Evolutionary conservation across 1,140 invertebrate species (phyloP).

Genomic region (Drosophila parvula): DNA sequence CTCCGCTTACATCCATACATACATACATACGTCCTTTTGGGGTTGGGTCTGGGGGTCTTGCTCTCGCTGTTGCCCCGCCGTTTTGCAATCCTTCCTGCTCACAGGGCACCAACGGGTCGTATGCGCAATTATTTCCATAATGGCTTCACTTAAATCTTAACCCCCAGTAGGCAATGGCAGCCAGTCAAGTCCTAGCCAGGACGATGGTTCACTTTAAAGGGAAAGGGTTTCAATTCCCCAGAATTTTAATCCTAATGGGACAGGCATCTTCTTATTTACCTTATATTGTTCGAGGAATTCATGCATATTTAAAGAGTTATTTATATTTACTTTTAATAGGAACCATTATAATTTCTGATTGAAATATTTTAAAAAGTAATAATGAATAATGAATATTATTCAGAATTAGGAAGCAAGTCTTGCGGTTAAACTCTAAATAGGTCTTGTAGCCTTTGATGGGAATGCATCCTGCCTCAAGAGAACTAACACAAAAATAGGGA

Average conservation of each 20-base stretch:
- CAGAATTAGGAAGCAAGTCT: no score
- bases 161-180: slow-evolving; percentile 18
- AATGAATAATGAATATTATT: no score
- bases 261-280: neutral
- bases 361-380: no score
- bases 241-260: neutral
- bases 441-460: no score
- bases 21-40: neutral
- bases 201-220: neutral
- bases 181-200: neutral
- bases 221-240: neutral
- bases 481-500: no score
- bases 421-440: no score
- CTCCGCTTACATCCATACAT: slow-evolving; percentile 16
- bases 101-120: slow-evolving; percentile 41
- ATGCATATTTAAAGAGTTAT: neutral
- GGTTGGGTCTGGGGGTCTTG: neutral
- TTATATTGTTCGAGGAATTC: neutral
- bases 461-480: no score
- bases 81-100: slow-evolving; percentile 20
- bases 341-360: no score
- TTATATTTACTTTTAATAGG: neutral
- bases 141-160: slow-evolving; percentile 46
- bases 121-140: slow-evolving; percentile 44
- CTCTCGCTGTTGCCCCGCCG: slow-evolving; percentile 14